phyloP scores from a whole-genome alignment of 1,140 invertebrate genomes.

The Alviniconcha marisindica region DNA sequence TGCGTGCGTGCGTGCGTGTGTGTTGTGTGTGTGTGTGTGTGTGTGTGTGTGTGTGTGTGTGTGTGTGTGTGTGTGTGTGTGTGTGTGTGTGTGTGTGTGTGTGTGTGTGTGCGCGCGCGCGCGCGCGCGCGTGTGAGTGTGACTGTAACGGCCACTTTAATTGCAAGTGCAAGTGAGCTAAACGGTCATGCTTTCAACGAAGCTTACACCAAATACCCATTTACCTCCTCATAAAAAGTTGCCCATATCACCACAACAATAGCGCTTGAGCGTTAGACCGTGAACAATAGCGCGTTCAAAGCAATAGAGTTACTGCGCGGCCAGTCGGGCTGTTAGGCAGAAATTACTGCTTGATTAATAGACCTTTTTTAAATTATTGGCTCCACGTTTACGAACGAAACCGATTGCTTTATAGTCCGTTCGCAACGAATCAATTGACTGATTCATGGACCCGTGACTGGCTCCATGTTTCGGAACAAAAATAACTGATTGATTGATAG shows the following conservation, averaged over 20 bases:
- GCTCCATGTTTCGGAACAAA: no score
- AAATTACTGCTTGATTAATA: no score
- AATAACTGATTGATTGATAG: no score
- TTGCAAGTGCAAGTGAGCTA: not conserved
- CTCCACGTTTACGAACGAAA: no score
- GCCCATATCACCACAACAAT: not conserved
- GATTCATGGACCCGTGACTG: no score
- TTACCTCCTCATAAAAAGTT: not conserved
- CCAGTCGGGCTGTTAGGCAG: no score
- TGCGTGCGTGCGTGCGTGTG: no score
- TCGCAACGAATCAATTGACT: no score
- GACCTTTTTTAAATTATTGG: no score
- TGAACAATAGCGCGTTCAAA: not conserved
- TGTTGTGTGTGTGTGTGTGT: no score
- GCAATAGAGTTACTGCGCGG: not conserved
- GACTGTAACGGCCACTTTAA: not conserved
- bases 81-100: conserved; percentile 3
- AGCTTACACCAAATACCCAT: not conserved
- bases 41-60: conserved; percentile 3
- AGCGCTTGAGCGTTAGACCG: not conserved
- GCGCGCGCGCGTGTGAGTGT: not conserved
- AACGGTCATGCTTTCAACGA: not conserved
- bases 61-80: not conserved
- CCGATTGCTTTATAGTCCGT: no score
- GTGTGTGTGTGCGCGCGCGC: not conserved